These are phyloP conservation scores for Drosophila mulleri DNA, from an alignment of 2,888 invertebrate species.

Conservation along the genomic window DNA sequence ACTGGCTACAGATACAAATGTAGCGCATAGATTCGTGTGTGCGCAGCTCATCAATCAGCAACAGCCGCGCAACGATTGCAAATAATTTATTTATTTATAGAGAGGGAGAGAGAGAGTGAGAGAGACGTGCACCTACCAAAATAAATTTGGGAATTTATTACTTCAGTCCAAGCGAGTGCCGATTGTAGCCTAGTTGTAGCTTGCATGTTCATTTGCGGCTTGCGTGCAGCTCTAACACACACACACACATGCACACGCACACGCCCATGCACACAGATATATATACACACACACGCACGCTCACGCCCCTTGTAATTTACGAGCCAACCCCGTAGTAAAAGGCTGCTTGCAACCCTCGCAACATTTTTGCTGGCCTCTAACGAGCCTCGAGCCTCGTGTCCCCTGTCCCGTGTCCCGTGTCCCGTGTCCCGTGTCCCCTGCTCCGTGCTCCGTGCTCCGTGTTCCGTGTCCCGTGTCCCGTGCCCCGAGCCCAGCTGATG, in stretches of 20 bases:
- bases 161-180: conserved; percentile 10
- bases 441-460: no score
- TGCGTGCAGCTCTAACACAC: conserved; percentile 59
- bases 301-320: conserved; percentile 64
- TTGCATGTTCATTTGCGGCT: conserved; percentile 73
- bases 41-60: conserved; percentile 32
- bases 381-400: conserved; percentile 39
- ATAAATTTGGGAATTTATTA: conserved; percentile 68
- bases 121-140: conserved; percentile 62
- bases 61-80: conserved; percentile 36
- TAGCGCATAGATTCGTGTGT: conserved; percentile 1
- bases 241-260: conserved; percentile 16
- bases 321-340: conserved; percentile 44
- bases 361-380: conserved; percentile 49
- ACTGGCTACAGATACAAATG: conserved; percentile 19
- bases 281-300: conserved; percentile 19
- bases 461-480: not conserved
- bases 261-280: conserved; percentile 4
- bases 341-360: conserved; percentile 64
- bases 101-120: not conserved
- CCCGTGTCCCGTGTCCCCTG: no score
- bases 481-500: conserved; percentile 61
- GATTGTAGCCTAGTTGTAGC: conserved; percentile 21
- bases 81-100: conserved; percentile 23
- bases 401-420: not conserved